phyloP scores from a whole-genome alignment of 2,888 invertebrate genomes.

The Masnerella sp. region DNA sequence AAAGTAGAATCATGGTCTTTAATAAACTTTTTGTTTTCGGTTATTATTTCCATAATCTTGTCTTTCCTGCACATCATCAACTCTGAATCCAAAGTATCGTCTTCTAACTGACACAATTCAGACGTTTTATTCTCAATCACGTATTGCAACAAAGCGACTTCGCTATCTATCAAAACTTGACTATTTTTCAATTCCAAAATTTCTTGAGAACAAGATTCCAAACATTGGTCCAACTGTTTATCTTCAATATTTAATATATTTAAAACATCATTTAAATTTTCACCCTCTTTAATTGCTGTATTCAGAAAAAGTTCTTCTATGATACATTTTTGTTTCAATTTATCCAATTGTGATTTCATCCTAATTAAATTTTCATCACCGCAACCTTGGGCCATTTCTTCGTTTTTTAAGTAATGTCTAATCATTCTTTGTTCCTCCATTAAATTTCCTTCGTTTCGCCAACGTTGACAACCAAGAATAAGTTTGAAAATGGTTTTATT shows the following conservation, averaged over 20 bases:
- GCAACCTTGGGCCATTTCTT: slow-evolving; percentile 1
- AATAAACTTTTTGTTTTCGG: neutral
- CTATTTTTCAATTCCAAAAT: slow-evolving; percentile 4
- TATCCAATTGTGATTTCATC: neutral
- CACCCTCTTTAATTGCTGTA: neutral
- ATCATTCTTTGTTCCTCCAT: slow-evolving; percentile 14
- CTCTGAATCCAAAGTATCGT: neutral
- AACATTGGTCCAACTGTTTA: neutral
- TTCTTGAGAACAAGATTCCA: neutral
- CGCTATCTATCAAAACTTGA: neutral
- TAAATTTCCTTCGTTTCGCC: slow-evolving; percentile 1
- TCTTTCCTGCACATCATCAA: neutral
- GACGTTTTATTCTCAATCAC: slow-evolving; percentile 14
- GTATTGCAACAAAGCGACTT: slow-evolving; percentile 22
- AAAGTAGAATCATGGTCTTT: neutral
- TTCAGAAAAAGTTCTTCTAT: slow-evolving; percentile 7
- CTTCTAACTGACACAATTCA: slow-evolving; percentile 4
- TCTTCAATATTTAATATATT: neutral
- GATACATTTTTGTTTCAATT: slow-evolving; percentile 10
- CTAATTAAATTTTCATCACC: slow-evolving; percentile 1
- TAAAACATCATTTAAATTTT: neutral
- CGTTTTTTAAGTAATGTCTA: slow-evolving; percentile 13
- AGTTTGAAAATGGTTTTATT: slow-evolving; percentile 18
- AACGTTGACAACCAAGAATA: slow-evolving; percentile 13
- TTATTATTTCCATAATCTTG: neutral